Evolutionary conservation across 2,888 invertebrate species (phyloP), one percentile per base, ranked within the genome.

Genomic region (Lumbricus terrestris): DNA sequence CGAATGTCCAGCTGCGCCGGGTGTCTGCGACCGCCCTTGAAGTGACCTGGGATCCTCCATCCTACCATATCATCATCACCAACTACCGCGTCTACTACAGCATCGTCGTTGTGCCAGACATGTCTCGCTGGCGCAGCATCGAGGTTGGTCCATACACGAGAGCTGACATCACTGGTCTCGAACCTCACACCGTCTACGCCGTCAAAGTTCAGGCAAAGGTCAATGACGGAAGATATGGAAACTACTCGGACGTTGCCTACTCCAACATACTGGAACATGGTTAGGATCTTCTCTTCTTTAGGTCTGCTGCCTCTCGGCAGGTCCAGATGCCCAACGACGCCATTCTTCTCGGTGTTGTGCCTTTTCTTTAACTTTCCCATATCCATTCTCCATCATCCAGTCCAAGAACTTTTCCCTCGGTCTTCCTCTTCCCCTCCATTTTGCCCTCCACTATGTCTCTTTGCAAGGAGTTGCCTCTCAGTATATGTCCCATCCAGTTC

Each of bases 21-120:
- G 98, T 98, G 0, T 98, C 98, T 0, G 97, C 98, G 93, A 97
- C 97, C 34, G 97, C 97, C 89, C 97, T 98, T 0, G 98, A 98
- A 95, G 98, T 95, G 35, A 93, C 94, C 90, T 95, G 95, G 95
- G 94, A 93, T 89, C 35, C 37, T n/a, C 88, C 96, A 97, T 92
- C 97, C 20, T 92, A 93, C 37, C 23, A 34, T 20, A 92, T 93
- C 8, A 90, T 89, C 82, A 94, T 95, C 20, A 92, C 93, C 1
- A 94, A 94, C 88, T 95, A 95, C 92, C 92, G 93, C 15, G 93
- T 95, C 42, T 94, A 93, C 92, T 95, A 94, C 92, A 93, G 93
- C 91, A 92, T 92, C 91, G 93, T 93, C 90, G 93, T 93, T 40
- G 91, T 93, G 0, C 93, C 93, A 0, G 93, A 94, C 91, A 93